Percentiles rank a stretch among this genome's conserved stretches.
These are phyloP conservation scores for Onthophagus taurus DNA, from an alignment of 1,140 invertebrate genomes.

Conservation along the genomic window DNA sequence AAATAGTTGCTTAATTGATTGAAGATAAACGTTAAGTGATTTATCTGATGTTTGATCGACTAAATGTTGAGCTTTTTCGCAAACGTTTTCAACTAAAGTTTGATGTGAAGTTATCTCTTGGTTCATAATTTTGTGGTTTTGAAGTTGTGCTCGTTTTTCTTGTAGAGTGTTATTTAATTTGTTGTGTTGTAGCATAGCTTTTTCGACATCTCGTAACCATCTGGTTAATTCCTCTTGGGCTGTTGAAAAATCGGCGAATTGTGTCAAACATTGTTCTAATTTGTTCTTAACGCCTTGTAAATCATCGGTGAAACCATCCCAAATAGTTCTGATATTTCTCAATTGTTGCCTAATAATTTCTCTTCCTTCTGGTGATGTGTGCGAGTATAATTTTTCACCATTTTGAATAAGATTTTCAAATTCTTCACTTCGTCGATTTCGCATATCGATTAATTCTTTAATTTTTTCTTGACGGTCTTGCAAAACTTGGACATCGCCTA, in stretches of 20 bases:
- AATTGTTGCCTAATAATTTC: conserved; percentile 86
- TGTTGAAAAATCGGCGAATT: conserved; percentile 80
- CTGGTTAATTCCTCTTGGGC: conserved; percentile 85
- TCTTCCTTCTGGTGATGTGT: conserved; percentile 87
- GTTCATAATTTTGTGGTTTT: conserved; percentile 90
- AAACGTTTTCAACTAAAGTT: conserved; percentile 78
- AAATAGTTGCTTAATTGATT: conserved; percentile 84
- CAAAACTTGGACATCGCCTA: conserved; percentile 74
- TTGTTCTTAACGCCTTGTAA: conserved; percentile 67
- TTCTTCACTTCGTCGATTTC: conserved; percentile 67
- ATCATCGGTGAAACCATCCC: conserved; percentile 81
- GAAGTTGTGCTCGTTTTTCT: conserved; percentile 87
- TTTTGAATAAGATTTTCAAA: conserved; percentile 81
- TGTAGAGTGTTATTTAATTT: conserved; percentile 84
- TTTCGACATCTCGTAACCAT: conserved; percentile 86
- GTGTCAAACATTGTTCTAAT: conserved; percentile 78
- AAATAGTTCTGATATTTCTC: conserved; percentile 67
- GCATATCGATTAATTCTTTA: conserved; percentile 68
- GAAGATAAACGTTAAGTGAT: conserved; percentile 73
- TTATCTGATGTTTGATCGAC: conserved; percentile 84
- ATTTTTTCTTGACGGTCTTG: conserved; percentile 80
- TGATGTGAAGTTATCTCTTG: conserved; percentile 93
- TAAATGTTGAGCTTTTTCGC: conserved; percentile 82
- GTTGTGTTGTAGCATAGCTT: conserved; percentile 83
- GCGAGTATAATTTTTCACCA: conserved; percentile 85